phyloP scores from a whole-genome alignment of 1,140 invertebrate genomes.

The Calosoma granatense region DNA sequence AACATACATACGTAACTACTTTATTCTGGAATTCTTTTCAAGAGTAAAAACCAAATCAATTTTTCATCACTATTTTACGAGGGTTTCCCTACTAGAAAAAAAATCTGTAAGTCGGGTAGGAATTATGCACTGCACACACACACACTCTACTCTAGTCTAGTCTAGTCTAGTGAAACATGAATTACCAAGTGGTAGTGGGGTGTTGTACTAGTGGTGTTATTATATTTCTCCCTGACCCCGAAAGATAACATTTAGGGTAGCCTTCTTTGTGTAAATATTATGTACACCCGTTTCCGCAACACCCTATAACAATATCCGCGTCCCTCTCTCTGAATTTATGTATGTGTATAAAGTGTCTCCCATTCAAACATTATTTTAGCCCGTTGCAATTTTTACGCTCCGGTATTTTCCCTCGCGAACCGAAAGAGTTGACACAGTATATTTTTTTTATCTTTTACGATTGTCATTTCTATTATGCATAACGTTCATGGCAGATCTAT shows the following conservation, averaged over 20 bases:
- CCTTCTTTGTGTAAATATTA: conserved; percentile 5
- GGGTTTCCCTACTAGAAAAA: too few species aligned
- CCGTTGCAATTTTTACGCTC: conserved; percentile 1
- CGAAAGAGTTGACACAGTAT: conserved; percentile 4
- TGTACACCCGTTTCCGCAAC: conserved; percentile 7
- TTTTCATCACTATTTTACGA: too few species aligned
- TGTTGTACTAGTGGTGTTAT: too few species aligned
- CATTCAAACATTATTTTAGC: conserved; percentile 7
- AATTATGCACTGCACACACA: too few species aligned
- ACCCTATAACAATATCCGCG: conserved; percentile 8
- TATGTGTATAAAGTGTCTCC: neutral
- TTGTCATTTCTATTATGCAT: conserved; percentile 3
- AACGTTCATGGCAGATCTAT: neutral
- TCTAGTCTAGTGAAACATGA: too few species aligned
- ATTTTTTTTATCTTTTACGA: neutral
- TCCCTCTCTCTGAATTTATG: conserved; percentile 6
- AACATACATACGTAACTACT: too few species aligned
- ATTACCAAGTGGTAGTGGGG: too few species aligned
- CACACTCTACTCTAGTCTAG: too few species aligned
- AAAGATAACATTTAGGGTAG: conserved; percentile 6
- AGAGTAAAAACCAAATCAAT: too few species aligned
- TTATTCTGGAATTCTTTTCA: too few species aligned
- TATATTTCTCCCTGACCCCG: neutral
- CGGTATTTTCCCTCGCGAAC: conserved; percentile 1
- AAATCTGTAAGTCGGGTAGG: too few species aligned